Evolutionary conservation across 2,113 vertebrate genomes (phyloP).

Genomic region (Miniopterus natalensis): DNA sequence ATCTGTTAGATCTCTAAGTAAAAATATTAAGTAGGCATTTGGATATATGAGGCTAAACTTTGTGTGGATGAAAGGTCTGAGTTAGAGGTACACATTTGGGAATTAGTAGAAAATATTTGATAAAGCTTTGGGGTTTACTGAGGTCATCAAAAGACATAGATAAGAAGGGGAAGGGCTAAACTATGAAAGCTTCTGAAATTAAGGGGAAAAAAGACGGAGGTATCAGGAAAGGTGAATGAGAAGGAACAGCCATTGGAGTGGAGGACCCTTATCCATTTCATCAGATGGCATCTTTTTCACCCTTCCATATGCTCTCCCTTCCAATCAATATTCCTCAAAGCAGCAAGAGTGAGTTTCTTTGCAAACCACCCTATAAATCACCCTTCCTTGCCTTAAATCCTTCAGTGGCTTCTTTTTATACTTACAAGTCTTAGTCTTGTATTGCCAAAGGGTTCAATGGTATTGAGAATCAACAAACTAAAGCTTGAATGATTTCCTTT

Average conservation of each 20-base stretch:
- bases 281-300: neutral
- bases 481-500: neutral
- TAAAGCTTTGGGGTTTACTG: neutral
- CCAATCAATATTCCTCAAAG: neutral
- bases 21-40: neutral
- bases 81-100: neutral
- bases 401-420: neutral
- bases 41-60: neutral
- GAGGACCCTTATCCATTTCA: neutral
- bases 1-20: neutral
- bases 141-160: neutral
- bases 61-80: neutral
- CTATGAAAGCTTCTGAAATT: neutral
- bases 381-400: neutral
- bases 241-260: neutral
- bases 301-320: neutral
- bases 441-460: neutral
- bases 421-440: neutral
- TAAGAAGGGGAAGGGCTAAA: neutral
- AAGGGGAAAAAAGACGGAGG: neutral
- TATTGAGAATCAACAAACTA: neutral
- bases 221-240: neutral
- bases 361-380: neutral
- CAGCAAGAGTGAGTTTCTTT: neutral
- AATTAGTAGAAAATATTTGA: slow-evolving; percentile 8